Evolutionary conservation across 2,113 vertebrate genomes (phyloP), one percentile per base, ranked within the genome.

Genomic region (Ascaphus truei): DNA sequence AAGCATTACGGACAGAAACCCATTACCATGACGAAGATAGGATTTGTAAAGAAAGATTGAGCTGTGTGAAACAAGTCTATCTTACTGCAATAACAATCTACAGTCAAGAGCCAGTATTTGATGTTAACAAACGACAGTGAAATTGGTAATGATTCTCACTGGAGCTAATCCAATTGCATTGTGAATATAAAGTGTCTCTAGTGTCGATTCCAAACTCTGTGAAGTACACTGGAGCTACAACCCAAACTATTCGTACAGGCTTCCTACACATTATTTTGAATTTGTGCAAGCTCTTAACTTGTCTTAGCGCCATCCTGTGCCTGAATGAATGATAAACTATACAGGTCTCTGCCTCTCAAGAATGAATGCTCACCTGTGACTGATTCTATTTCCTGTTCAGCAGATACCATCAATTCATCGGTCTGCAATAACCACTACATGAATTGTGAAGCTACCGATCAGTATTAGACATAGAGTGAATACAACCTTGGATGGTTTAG

Each of bases 401-500:
- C 51, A 74, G 55, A 60, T 73, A 68, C 47, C 53, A 68, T 4
- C 25, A 47, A 63, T 73, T 69, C 65, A 53, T n/a, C 41, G 22
- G 65, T 50, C 57, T 1, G 34, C 57, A 67, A 20, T 45, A 45
- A 6, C 4, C 41, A 18, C 20, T 45, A 45, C 11, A 39, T 45
- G 20, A 45, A 45, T 20, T 45, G 41, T 45, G 41, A 45, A 45
- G 15, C 41, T 20, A 45, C 41, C 20, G 41, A 45, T 45, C 41
- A 6, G 13, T 18, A 18, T 18, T 18, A 45, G n/a, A n/a, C n/a
- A n/a, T n/a, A n/a, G 16, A 45, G 10, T 18, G 15, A 18, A 16
- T 18, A 20, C 16, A 45, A 45, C 5, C 15, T 45, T 45, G 41
- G n/a, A 5, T 18, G 36, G 11, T 7, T 39, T 45, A 13, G 20